A percentile compares a stretch with the other conserved stretches of the same genome.
Evolutionary conservation across 1,140 invertebrate genomes (phyloP).

Genomic region (Glossosoma conforme): DNA sequence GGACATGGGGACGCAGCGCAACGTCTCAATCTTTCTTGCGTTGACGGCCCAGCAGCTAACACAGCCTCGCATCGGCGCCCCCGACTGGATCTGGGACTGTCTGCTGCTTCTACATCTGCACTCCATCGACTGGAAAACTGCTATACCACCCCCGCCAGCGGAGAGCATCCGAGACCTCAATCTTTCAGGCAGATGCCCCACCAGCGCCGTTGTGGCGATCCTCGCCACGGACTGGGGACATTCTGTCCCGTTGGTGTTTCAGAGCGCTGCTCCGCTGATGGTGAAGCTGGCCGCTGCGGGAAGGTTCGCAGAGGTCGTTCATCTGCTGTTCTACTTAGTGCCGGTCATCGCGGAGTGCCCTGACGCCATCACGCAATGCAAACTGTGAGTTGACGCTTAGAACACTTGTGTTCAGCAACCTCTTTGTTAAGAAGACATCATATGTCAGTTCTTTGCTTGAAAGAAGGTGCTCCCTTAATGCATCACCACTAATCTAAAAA

Average conservation of each 20-base stretch:
- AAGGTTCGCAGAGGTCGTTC: conserved; percentile 21
- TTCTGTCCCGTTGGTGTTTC: conserved; percentile 21
- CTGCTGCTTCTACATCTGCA: conserved; percentile 22
- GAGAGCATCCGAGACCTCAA: conserved; percentile 14
- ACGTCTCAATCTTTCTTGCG: conserved; percentile 21
- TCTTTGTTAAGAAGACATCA: not conserved
- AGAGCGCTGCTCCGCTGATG: conserved; percentile 17
- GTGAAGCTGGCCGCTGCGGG: conserved; percentile 21
- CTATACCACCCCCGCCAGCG: conserved; percentile 1
- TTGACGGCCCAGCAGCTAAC: conserved; percentile 12
- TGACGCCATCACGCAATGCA: conserved; percentile 11
- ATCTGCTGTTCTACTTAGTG: conserved; percentile 21
- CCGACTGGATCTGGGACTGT: conserved; percentile 29
- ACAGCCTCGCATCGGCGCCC: conserved; percentile 7
- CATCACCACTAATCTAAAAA: not conserved
- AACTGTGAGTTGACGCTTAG: conserved; percentile 24
- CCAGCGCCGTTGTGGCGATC: conserved; percentile 11
- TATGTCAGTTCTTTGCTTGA: not conserved
- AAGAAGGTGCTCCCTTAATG: not conserved
- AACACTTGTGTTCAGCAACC: not conserved
- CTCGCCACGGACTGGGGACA: conserved; percentile 20
- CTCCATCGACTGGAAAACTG: conserved; percentile 19
- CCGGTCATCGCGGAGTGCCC: conserved; percentile 19
- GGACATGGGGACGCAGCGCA: conserved; percentile 14
- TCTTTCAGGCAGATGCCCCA: conserved; percentile 18